Base-by-base conservation (phyloP, 2,888 invertebrate genomes). In the Alcis repandata region DNA sequence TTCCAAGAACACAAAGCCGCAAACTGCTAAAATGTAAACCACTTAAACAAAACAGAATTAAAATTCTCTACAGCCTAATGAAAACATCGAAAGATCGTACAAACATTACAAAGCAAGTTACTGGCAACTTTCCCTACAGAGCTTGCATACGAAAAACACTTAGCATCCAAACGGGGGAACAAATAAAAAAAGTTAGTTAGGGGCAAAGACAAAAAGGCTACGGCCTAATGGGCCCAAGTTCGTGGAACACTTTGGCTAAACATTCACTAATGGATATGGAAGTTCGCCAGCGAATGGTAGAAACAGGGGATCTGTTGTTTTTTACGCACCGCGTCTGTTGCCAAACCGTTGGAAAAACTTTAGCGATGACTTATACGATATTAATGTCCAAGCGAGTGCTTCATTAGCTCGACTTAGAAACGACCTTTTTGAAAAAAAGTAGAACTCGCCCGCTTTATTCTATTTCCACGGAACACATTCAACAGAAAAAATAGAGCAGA, bases 181-280 rank as follows among this genome's bases (percentile, higher is more conserved):
- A 80, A 88, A 86, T 79, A 82, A 83, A 86, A 88, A 88, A 88
- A 83, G 82, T 87, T 87, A 84, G 86, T 84, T 82, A 79, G 84
- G 77, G 83, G 83, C 84, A 88, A 84, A 88, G 89, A 90, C 87
- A 91, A 91, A 91, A 92, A 91, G 87, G 82, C 84, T 83, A 75
- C 79, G 76, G 80, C 81, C 82, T 92, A 92, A 92, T 92, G 92
- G 91, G 80, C 80, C 78, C 85, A 89, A 92, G 89, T 92, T 92
- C 79, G 85, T 88, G 90, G 89, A 92, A 91, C 91, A 91, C 90
- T 92, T 92, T 89, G 85, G 90, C 90, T 92, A 92, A 93, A 92
- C 88, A 92, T 90, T 86, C 85, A 79, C 91, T 93, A 92, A 93
- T 93, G 92, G 92, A 91, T 90, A 91, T 92, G 92, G 92, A 92